Conservation (phyloP, 2,888 invertebrate species). For the Brenthis hecate region DNA sequence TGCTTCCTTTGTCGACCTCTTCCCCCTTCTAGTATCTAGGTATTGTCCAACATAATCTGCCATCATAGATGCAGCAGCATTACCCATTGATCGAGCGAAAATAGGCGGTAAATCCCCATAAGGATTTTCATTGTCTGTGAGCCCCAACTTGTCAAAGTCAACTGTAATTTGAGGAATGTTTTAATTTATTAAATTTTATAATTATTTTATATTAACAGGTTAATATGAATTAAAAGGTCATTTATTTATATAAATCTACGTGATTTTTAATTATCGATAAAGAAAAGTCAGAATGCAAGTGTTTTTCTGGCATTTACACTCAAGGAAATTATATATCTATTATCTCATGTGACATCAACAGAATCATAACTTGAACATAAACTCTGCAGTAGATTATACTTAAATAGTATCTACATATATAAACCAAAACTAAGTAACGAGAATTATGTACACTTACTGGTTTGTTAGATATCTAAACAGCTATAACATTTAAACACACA, state of each 20-base stretch:
- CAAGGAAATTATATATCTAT: too few species aligned
- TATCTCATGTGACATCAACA: background rate
- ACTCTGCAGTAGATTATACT: background rate
- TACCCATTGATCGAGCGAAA: conserved; percentile 88
- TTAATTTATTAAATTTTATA: background rate
- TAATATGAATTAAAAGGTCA: too few species aligned
- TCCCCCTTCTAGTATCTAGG: conserved; percentile 84
- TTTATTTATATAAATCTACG: too few species aligned
- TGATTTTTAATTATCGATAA: too few species aligned
- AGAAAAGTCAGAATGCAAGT: too few species aligned
- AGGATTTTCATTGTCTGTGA: conserved; percentile 95
- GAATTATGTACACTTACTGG: background rate
- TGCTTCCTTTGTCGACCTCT: conserved; percentile 57
- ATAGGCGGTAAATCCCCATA: conserved; percentile 90
- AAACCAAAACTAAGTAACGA: background rate
- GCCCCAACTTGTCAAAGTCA: conserved; percentile 91
- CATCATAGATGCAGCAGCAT: conserved; percentile 86
- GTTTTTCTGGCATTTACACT: too few species aligned
- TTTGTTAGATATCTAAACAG: background rate
- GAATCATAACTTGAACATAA: conserved; percentile 6
- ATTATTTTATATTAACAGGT: too few species aligned
- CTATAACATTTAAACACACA: too few species aligned
- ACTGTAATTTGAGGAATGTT: conserved; percentile 77
- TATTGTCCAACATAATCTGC: conserved; percentile 89
- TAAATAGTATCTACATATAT: conserved; percentile 9